phyloP scores from a whole-genome alignment of 1,140 invertebrate genomes.

The Leptopilina boulardi region DNA sequence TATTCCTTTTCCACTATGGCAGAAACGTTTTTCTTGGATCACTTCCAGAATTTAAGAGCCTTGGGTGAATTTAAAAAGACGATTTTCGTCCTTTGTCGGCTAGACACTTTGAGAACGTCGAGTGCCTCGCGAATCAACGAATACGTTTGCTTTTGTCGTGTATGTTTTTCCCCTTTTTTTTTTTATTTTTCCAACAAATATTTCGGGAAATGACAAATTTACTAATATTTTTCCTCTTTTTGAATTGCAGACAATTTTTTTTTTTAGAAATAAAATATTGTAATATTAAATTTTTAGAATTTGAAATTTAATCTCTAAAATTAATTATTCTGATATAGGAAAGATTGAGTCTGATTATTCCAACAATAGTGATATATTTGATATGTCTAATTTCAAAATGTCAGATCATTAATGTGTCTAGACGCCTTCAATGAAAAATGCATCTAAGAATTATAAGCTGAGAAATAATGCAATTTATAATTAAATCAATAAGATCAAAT shows the following conservation, averaged over 20 bases:
- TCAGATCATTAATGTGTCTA: neutral
- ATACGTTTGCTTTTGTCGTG: neutral
- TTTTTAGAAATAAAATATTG: too few species aligned
- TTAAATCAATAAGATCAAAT: too few species aligned
- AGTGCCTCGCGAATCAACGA: slow-evolving; percentile 25
- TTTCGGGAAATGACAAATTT: neutral
- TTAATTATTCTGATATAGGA: too few species aligned
- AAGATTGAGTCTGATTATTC: too few species aligned
- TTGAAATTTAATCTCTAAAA: too few species aligned
- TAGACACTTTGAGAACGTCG: slow-evolving; percentile 22
- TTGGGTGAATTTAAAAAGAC: slow-evolving; percentile 25
- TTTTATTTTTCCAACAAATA: neutral
- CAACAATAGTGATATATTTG: neutral
- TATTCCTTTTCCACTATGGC: neutral
- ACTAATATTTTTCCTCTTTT: neutral
- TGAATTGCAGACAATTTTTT: neutral
- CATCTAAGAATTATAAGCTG: neutral
- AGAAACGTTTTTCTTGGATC: slow-evolving; percentile 28
- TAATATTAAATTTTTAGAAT: too few species aligned
- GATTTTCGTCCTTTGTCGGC: slow-evolving; percentile 29
- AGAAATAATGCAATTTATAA: too few species aligned
- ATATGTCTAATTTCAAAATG: neutral
- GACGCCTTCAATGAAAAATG: neutral
- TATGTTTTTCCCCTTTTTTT: neutral
- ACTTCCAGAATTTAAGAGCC: slow-evolving; percentile 15